Base-by-base conservation (phyloP, 2,888 invertebrate species). In the Sphaerophoria rueppellii region DNA sequence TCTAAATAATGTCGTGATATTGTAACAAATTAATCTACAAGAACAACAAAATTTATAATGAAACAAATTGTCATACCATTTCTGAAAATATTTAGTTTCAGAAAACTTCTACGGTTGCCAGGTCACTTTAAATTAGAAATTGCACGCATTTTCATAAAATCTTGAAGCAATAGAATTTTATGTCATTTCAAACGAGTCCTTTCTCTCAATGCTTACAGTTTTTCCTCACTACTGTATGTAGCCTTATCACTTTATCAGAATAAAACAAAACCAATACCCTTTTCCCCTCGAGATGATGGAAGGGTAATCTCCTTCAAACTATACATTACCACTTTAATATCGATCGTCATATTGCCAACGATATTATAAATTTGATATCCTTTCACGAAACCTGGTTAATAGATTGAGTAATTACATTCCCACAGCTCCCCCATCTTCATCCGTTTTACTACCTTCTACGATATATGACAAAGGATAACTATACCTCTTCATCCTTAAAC, bases 371-470 rank as follows among this genome's bases (percentile, higher is more conserved):
- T 67, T 54, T 67, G 67, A 67, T 73, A 69, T 82, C 65, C 75
- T 60, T 43, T 43, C 16, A 24, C 46, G 46, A 24, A 46, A 67
- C 65, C 70, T 61, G 35, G 63, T 70, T 78, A 82, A 82, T 79
- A 60, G 79, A 82, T 85, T 85, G 80, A 85, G 75, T 80, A 85
- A 85, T 85, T 80, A 85, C 71, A 58, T 9, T 11, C 69, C 61
- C 61, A 60, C 50, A 16, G 46, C 60, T 37, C 50, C 57, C 34
- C 11, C 24, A 24, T 24, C 24, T 24, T 24, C 24, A 24, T 24
- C 24, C 24, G 24, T 24, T 43, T 16, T 60, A 12, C n/a, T 37
- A 16, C 16, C 7, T 50, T 16, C 24, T 35, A 4, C 34, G 4
- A 37, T 57, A 35, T 34, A 40, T 35, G 5, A 52, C 55, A 24